These are phyloP conservation scores for Camponotus fellah DNA, from an alignment of 2,888 invertebrate genomes.

Conservation along the genomic window DNA sequence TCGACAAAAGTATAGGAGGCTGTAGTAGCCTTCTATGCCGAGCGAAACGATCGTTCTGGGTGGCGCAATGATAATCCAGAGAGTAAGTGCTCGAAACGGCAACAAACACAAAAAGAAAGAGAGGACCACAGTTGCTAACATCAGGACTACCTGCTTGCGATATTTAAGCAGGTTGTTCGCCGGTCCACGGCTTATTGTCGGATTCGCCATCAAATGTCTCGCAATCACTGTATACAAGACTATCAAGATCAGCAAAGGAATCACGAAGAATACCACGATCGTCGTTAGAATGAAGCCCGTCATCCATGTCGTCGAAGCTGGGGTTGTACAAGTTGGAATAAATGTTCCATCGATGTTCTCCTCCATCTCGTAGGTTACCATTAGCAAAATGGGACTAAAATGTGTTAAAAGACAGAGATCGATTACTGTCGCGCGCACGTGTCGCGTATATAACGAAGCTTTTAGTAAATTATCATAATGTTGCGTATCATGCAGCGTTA, in stretches of 20 bases:
- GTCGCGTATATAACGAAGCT: background rate
- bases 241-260: constrained; percentile 93
- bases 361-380: constrained; percentile 92
- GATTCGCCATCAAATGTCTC: constrained; percentile 93
- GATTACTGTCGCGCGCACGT: constrained; percentile 19
- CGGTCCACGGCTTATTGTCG: constrained; percentile 89
- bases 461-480: constrained; percentile 16
- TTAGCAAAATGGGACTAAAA: constrained; percentile 93
- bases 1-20: constrained; percentile 94
- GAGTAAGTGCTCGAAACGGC: constrained; percentile 95
- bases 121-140: constrained; percentile 95
- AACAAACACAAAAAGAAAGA: constrained; percentile 96
- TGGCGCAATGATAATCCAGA: constrained; percentile 94
- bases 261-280: constrained; percentile 93
- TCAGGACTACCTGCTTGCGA: constrained; percentile 94
- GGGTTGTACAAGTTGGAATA: constrained; percentile 92
- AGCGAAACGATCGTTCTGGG: constrained; percentile 89
- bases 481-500: constrained; percentile 2
- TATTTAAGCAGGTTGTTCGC: constrained; percentile 90
- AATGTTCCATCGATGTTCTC: constrained; percentile 91
- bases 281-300: constrained; percentile 93
- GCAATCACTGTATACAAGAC: constrained; percentile 95
- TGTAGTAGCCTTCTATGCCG: constrained; percentile 94
- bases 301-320: constrained; percentile 91
- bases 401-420: constrained; percentile 15